phyloP scores from a whole-genome alignment of 2,797 vertebrate genomes.

The Vespertilio murinus region DNA sequence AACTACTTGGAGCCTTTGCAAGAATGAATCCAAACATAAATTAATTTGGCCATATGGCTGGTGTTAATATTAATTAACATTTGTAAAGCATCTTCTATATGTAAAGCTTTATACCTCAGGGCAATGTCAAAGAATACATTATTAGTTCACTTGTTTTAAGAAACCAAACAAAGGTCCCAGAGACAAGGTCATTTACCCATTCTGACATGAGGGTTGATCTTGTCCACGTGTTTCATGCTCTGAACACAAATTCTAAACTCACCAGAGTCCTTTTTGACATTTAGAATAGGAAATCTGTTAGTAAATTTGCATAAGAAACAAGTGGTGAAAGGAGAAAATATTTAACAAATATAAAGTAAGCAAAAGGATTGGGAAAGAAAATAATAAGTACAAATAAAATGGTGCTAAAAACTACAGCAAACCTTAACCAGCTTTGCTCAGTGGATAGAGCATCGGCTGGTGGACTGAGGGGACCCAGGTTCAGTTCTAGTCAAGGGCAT shows the following conservation, averaged over 20 bases:
- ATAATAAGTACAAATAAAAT: not conserved
- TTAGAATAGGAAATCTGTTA: constrained; percentile 52
- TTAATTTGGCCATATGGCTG: constrained; percentile 51
- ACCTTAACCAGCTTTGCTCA: too few relatives aligned
- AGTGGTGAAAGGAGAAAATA: not conserved
- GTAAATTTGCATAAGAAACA: constrained; percentile 48
- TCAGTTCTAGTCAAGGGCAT: too few relatives aligned
- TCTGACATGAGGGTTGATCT: constrained; percentile 31
- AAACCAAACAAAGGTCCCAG: constrained; percentile 39
- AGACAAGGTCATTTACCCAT: constrained; percentile 36
- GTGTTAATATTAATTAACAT: constrained; percentile 71
- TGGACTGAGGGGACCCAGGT: too few relatives aligned
- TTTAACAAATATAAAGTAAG: not conserved
- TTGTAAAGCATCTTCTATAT: constrained; percentile 48
- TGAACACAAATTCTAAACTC: constrained; percentile 47
- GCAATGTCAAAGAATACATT: constrained; percentile 57
- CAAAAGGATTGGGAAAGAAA: not conserved
- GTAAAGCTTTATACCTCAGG: constrained; percentile 40
- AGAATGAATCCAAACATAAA: constrained; percentile 50
- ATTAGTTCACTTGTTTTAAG: constrained; percentile 46
- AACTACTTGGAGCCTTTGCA: constrained; percentile 3
- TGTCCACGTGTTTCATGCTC: constrained; percentile 35
- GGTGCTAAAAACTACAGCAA: not conserved
- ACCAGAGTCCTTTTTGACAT: constrained; percentile 42
- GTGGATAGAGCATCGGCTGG: too few relatives aligned